Conservation (phyloP, 2,797 vertebrate genomes). For the Natrix natrix region DNA sequence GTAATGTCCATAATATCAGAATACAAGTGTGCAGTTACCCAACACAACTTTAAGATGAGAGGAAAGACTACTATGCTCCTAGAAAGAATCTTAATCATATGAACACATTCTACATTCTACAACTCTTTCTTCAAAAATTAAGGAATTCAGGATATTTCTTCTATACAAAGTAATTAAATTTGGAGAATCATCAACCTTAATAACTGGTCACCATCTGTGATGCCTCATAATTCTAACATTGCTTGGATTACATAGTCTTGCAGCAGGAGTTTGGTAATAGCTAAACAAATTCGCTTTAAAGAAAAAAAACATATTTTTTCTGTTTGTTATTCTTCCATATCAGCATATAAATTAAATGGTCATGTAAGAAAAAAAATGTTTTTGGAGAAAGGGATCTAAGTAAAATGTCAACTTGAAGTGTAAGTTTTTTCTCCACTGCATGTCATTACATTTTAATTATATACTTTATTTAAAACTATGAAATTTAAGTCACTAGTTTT, state of each 20-base stretch:
- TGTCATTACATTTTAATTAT: conserved; percentile 34
- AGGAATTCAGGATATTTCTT: neutral
- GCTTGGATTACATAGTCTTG: neutral
- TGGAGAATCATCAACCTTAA: conserved; percentile 7
- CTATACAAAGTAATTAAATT: neutral
- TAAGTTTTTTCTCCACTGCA: neutral
- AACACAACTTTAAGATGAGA: neutral
- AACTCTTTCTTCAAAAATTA: neutral
- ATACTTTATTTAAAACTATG: conserved; percentile 30
- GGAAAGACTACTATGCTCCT: neutral
- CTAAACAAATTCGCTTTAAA: neutral
- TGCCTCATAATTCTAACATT: neutral
- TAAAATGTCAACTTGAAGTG: neutral
- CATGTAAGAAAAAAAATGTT: accelerated
- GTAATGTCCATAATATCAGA: neutral
- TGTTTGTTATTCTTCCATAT: accelerated
- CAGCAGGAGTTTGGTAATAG: neutral
- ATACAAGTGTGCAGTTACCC: neutral
- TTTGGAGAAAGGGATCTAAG: neutral
- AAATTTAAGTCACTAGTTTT: conserved; percentile 42
- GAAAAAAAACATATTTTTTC: accelerated
- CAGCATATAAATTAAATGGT: neutral
- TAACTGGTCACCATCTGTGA: conserved; percentile 28
- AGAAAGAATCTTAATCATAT: neutral
- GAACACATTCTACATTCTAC: neutral